Percentiles rank a stretch among this genome's conserved stretches.
These are phyloP conservation scores for Poecilia picta DNA, from an alignment of 2,797 vertebrate genomes.

Conservation along the genomic window DNA sequence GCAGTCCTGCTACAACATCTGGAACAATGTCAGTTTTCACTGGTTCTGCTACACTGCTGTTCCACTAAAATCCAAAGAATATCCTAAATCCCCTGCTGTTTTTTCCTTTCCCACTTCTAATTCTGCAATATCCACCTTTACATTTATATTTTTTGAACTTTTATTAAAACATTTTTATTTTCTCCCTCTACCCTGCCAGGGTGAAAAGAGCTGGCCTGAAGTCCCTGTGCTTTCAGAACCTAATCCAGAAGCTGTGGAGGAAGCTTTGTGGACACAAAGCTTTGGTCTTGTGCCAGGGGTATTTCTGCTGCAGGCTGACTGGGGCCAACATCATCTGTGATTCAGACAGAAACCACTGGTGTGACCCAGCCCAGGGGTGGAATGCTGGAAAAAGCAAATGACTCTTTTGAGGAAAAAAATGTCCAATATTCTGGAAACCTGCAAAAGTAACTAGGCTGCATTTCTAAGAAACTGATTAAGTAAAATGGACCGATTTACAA, in stretches of 20 bases:
- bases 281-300: conserved; percentile 31
- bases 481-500: conserved; percentile 7
- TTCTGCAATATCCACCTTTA: conserved; percentile 12
- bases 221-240: conserved; percentile 17
- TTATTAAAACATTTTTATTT: conserved; percentile 1
- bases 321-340: conserved; percentile 34
- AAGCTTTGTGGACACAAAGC: conserved; percentile 38
- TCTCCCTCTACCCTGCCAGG: conserved; percentile 1
- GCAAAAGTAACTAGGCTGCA: conserved; percentile 1
- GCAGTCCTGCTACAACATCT: conserved; percentile 56
- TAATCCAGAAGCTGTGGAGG: conserved; percentile 27
- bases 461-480: conserved; percentile 21
- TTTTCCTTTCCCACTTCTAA: conserved; percentile 10
- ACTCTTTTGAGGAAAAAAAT: conserved; percentile 6
- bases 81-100: background rate
- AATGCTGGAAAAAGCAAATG: conserved; percentile 34
- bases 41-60: conserved; percentile 26
- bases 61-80: conserved; percentile 2
- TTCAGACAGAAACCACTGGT: conserved; percentile 38
- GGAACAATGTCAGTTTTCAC: conserved; percentile 52
- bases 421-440: conserved; percentile 10
- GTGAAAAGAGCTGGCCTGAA: conserved; percentile 20
- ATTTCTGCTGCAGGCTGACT: conserved; percentile 39
- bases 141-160: conserved; percentile 7
- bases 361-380: conserved; percentile 39